Percentiles rank a stretch among this genome's conserved stretches.
These are phyloP conservation scores for Tragelaphus strepsiceros DNA, from an alignment of 2,113 vertebrate species.

Conservation along the genomic window DNA sequence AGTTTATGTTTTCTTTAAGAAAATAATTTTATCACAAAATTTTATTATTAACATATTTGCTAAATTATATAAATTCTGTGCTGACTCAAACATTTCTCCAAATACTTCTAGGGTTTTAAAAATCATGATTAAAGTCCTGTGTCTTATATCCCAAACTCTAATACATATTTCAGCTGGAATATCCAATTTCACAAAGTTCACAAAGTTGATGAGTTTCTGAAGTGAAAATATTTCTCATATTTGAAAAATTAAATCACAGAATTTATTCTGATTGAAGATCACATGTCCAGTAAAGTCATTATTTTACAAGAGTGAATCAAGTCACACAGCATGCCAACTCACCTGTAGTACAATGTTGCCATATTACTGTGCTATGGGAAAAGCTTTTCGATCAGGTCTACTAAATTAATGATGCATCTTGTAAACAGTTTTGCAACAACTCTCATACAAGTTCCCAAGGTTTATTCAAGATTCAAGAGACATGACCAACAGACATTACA, in stretches of 20 bases:
- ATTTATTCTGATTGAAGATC: background rate
- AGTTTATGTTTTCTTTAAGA: background rate
- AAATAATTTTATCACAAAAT: background rate
- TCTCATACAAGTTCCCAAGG: background rate
- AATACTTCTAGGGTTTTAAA: background rate
- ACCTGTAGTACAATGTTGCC: background rate
- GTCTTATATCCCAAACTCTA: background rate
- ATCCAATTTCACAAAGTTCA: background rate
- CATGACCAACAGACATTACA: background rate
- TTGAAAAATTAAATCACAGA: slow-evolving; percentile 22
- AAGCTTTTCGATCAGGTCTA: background rate
- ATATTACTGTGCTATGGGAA: background rate
- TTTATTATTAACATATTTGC: slow-evolving; percentile 7
- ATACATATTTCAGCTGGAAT: background rate
- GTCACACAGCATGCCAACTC: background rate
- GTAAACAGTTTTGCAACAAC: background rate
- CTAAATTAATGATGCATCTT: background rate
- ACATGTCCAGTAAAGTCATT: background rate
- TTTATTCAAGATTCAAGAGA: slow-evolving; percentile 6
- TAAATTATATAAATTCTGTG: background rate
- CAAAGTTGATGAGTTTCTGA: background rate
- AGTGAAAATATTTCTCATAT: background rate
- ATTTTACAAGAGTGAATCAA: background rate
- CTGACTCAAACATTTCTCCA: background rate
- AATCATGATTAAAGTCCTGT: background rate